These are phyloP conservation scores for Scaptomyza pallida DNA, from an alignment of 1,140 invertebrate genomes.

Conservation along the genomic window DNA sequence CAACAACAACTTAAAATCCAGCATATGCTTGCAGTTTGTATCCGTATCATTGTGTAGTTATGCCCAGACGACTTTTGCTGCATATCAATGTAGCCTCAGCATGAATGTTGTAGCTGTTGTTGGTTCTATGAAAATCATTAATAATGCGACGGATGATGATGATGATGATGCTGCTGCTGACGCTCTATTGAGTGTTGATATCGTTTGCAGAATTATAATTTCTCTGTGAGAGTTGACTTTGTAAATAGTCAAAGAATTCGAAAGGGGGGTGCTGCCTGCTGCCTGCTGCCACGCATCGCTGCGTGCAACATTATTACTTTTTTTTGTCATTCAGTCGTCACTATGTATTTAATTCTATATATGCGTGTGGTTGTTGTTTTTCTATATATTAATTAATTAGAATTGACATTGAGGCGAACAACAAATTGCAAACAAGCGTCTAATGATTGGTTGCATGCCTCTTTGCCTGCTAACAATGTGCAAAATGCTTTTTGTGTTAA, in stretches of 20 bases:
- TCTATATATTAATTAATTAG: constrained; percentile 76
- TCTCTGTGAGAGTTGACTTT: constrained; percentile 36
- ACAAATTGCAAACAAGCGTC: constrained; percentile 78
- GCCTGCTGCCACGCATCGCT: constrained; percentile 65
- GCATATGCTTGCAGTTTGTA: constrained; percentile 23
- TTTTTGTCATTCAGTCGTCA: constrained; percentile 19
- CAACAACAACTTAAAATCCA: constrained; percentile 12
- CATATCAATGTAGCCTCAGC: constrained; percentile 39
- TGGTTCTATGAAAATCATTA: constrained; percentile 69
- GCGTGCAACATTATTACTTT: constrained; percentile 56
- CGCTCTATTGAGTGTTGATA: constrained; percentile 54
- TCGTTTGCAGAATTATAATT: constrained; percentile 70
- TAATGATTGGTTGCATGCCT: constrained; percentile 75
- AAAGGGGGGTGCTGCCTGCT: too few relatives aligned
- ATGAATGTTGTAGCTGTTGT: constrained; percentile 15
- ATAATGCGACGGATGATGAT: constrained; percentile 61
- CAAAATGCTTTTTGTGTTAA: constrained; percentile 76
- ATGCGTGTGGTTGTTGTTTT: constrained; percentile 24
- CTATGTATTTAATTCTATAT: neutral
- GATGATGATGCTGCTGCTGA: constrained; percentile 34
- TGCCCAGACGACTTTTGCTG: constrained; percentile 29
- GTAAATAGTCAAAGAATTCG: neutral
- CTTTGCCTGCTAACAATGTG: constrained; percentile 73
- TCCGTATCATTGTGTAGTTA: constrained; percentile 14
- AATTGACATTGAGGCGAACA: constrained; percentile 78